Evolutionary conservation across 2,888 invertebrate genomes (phyloP).

Genomic region (Seladonia tumulorum): DNA sequence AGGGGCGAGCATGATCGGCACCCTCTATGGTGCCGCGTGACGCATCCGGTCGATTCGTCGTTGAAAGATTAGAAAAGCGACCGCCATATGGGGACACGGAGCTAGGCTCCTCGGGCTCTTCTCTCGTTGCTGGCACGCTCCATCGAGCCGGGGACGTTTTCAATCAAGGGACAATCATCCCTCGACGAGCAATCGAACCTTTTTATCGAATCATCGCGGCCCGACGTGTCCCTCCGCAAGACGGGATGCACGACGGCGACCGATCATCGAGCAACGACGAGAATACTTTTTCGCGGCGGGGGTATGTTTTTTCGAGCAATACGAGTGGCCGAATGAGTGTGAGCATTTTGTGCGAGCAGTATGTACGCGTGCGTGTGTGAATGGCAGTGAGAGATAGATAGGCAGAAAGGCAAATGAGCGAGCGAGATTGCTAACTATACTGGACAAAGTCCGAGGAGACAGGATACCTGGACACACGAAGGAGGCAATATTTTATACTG

Average conservation of each 20-base stretch:
- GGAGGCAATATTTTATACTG: constrained; percentile 57
- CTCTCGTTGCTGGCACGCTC: constrained; percentile 57
- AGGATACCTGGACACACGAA: constrained; percentile 44
- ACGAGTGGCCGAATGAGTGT: constrained; percentile 25
- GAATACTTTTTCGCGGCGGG: constrained; percentile 50
- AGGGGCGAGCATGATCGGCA: constrained; percentile 8
- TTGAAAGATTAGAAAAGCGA: constrained; percentile 65
- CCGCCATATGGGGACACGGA: constrained; percentile 60
- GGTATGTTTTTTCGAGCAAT: constrained; percentile 49
- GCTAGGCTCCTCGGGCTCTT: constrained; percentile 17
- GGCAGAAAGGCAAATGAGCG: neutral
- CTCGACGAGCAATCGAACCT: constrained; percentile 74
- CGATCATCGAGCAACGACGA: constrained; percentile 64
- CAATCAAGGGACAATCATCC: constrained; percentile 79
- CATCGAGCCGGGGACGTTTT: constrained; percentile 71
- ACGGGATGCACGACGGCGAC: constrained; percentile 54
- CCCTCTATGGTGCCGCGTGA: constrained; percentile 46
- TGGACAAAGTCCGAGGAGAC: constrained; percentile 35
- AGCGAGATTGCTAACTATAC: constrained; percentile 21
- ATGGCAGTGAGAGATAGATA: constrained; percentile 4
- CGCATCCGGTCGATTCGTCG: constrained; percentile 51
- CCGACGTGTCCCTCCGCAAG: constrained; percentile 53
- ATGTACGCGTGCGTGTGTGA: neutral
- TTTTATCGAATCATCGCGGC: constrained; percentile 74
- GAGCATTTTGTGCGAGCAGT: neutral